A percentile compares a stretch with the other conserved stretches of the same genome.
phyloP scores from a whole-genome alignment of 2,113 vertebrate species.

The Furnarius figulus region DNA sequence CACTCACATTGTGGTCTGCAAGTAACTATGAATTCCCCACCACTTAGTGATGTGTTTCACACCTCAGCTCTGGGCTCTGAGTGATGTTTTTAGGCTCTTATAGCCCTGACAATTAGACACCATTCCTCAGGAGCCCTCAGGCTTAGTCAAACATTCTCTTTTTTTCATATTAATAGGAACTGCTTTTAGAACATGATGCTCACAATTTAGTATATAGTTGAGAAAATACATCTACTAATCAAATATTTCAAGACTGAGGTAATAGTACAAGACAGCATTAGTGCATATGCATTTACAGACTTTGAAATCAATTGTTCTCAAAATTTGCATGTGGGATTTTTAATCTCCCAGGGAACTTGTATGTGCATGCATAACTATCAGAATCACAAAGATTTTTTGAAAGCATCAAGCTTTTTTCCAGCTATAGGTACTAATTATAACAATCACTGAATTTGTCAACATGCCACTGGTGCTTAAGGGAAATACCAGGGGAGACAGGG shows the following conservation, averaged over 20 bases:
- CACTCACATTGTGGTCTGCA: conserved; percentile 37
- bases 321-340: background rate
- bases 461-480: background rate
- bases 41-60: background rate
- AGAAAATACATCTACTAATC: background rate
- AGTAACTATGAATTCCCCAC: conserved; percentile 23
- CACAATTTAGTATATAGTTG: background rate
- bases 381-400: background rate
- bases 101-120: background rate
- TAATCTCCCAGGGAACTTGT: background rate
- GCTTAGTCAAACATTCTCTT: background rate
- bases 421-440: background rate
- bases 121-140: background rate
- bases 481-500: background rate
- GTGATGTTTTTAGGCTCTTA: background rate
- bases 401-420: background rate
- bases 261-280: background rate
- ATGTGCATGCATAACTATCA: background rate
- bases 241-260: background rate
- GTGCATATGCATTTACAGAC: background rate
- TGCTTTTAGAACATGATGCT: background rate
- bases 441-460: background rate
- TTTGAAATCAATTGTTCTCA: background rate
- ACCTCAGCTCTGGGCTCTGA: background rate
- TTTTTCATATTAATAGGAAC: background rate